Conservation (phyloP, 2,797 vertebrate species). For the Peromyscus aztecus region DNA sequence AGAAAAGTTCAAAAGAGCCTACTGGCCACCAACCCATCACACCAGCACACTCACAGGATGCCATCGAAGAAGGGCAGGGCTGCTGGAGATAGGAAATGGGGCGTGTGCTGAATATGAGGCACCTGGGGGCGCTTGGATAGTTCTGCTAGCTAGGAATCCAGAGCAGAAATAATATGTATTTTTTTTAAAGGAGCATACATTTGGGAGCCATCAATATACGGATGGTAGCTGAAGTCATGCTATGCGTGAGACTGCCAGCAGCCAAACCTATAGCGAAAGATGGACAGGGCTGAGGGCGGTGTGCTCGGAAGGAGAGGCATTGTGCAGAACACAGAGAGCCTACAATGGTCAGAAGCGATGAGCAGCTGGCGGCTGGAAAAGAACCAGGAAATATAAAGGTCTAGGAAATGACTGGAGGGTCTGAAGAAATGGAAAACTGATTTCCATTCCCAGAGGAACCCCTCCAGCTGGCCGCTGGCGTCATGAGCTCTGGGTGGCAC, state of each 20-base stretch:
- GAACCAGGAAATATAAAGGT: neutral
- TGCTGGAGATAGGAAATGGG: neutral
- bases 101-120: neutral
- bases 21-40: neutral
- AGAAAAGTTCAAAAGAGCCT: neutral
- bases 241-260: neutral
- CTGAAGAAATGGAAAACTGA: neutral
- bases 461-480: neutral
- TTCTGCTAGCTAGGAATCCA: neutral
- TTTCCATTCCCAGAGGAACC: neutral
- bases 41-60: neutral
- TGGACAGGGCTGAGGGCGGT: neutral
- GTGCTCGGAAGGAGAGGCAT: accelerated
- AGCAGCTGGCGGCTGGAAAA: neutral
- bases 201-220: neutral
- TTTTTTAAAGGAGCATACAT: neutral
- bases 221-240: neutral
- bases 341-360: neutral
- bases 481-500: neutral
- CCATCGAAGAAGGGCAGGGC: neutral
- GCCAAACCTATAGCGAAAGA: neutral
- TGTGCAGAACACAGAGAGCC: neutral
- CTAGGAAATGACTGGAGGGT: neutral
- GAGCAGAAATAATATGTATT: neutral
- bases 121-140: neutral